Conservation (phyloP, 2,113 vertebrate species). For the Gulo gulo region DNA sequence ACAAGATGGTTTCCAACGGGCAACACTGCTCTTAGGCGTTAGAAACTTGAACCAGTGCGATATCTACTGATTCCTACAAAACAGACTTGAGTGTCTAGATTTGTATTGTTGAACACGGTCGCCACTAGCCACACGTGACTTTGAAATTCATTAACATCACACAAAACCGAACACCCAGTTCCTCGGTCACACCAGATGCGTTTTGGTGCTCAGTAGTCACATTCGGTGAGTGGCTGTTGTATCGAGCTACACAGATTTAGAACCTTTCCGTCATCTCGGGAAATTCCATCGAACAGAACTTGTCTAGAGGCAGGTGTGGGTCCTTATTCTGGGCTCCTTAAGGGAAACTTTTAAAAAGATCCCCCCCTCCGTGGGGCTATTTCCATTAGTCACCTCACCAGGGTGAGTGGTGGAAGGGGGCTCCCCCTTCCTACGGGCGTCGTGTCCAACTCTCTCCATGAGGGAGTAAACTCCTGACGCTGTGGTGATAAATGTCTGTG, state of each 20-base stretch:
- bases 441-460: background rate
- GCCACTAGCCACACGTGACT: background rate
- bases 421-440: background rate
- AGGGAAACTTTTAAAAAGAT: background rate
- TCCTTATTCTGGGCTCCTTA: background rate
- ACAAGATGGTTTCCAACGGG: background rate
- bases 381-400: background rate
- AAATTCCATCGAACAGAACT: background rate
- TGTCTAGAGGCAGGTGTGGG: background rate
- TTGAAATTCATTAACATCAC: constrained; percentile 5
- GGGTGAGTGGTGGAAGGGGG: background rate
- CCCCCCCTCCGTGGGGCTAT: background rate
- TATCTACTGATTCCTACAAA: background rate
- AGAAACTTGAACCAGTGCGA: background rate
- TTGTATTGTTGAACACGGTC: background rate
- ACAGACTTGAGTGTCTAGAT: background rate
- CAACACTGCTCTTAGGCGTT: background rate
- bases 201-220: background rate
- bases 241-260: background rate
- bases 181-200: background rate
- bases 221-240: background rate
- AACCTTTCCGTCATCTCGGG: background rate
- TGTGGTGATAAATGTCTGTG: background rate
- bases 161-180: background rate
- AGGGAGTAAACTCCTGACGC: background rate